Evolutionary conservation across 2,113 vertebrate genomes (phyloP), one percentile per base, ranked within the genome.

Genomic region (Leucopsar rothschildi): DNA sequence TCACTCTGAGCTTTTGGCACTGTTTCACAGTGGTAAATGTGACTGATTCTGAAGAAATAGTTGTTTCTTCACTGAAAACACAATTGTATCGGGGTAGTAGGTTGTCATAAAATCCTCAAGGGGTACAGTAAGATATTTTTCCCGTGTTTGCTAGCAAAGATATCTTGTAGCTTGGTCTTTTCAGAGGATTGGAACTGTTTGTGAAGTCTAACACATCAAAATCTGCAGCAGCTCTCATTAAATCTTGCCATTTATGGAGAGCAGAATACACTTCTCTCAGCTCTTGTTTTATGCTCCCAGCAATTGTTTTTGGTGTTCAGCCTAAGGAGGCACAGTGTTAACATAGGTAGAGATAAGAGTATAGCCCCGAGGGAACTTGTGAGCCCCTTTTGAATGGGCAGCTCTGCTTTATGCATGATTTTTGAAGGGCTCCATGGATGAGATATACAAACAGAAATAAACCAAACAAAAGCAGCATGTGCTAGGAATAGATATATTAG

Each of bases 31-130:
- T 69, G 40, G 57, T 61, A 52, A 57, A 57, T 45, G 29, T 66
- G 59, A 73, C 68, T 44, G 72, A 76, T 65, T 86, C 77, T 56
- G 28, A 93, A 80, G 59, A 90, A 93, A 52, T 42, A 80, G 80
- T 86, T 93, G 72, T 86, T 95, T 83, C 59, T 80, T 93, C 83
- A 19, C 45, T 86, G 75, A 60, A 91, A 95, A 83, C 83, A 88
- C 68, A 59, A 8, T 55, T 91, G 50, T 88, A 66, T 72, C n/a
- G 40, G 42, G 72, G 31, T 83, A 64, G 37, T 61, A 77, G 22
- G 33, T 86, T 91, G 59, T 39, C 29, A 29, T 82, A 53, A 91
- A 88, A 86, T 92, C 25, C 86, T 93, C 83, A 23, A 0, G 31
- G 86, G 76, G 76, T 82, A 69, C 37, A 83, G 3, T 72, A 83